Conservation (phyloP, 2,888 invertebrate genomes). For the Drosophila austrosaltans region DNA sequence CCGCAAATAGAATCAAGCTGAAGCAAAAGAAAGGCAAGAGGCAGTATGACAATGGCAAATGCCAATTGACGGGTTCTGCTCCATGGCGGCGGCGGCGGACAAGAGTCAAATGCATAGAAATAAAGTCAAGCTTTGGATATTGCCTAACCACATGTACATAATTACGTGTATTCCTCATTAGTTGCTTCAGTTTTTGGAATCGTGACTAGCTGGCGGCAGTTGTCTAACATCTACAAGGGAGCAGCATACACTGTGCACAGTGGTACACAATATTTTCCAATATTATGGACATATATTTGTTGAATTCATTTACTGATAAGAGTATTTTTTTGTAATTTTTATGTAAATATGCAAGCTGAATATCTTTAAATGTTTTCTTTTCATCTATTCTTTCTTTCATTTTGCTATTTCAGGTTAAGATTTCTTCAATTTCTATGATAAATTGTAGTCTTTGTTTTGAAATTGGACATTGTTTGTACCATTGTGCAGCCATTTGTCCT, state of each 20-base stretch:
- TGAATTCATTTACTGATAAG: too few species aligned
- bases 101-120: slow-evolving; percentile 1
- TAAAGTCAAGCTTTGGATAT: slow-evolving; percentile 48
- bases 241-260: slow-evolving; percentile 44
- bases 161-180: slow-evolving; percentile 73
- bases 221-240: slow-evolving; percentile 1
- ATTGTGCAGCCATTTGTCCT: slow-evolving; percentile 36
- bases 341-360: too few species aligned
- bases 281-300: too few species aligned
- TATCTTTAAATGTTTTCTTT: neutral
- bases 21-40: neutral
- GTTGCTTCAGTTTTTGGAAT: slow-evolving; percentile 51
- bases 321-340: too few species aligned
- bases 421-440: neutral
- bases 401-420: neutral
- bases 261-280: slow-evolving; percentile 36
- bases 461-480: slow-evolving; percentile 11
- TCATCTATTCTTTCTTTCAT: neutral
- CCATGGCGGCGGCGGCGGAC: neutral
- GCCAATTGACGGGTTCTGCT: slow-evolving; percentile 3
- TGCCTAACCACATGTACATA: slow-evolving; percentile 66
- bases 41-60: slow-evolving; percentile 15
- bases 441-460: neutral
- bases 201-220: slow-evolving; percentile 54
- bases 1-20: slow-evolving; percentile 17